A percentile compares a stretch with the other conserved stretches of the same genome.
Evolutionary conservation across 2,888 invertebrate species (phyloP).

Genomic region (Synergus japonicus): DNA sequence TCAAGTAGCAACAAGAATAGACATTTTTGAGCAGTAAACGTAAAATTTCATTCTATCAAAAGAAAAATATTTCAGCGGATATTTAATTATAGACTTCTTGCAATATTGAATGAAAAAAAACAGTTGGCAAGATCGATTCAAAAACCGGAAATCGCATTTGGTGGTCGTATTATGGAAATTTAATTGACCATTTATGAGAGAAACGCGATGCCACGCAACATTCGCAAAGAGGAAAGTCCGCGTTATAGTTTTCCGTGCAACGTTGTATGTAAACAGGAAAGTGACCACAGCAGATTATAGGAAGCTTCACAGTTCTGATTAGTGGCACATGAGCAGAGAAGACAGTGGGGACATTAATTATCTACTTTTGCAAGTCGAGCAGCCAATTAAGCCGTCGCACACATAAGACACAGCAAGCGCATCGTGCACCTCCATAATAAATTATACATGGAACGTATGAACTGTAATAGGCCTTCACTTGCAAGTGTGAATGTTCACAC

Average conservation of each 20-base stretch:
- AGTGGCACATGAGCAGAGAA: constrained; percentile 48
- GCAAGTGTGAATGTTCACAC: neutral
- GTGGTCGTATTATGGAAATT: constrained; percentile 57
- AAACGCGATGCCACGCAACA: constrained; percentile 51
- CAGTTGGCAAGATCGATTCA: constrained; percentile 49
- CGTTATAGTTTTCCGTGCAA: constrained; percentile 45
- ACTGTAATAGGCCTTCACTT: neutral
- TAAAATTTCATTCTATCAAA: neutral
- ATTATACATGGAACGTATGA: neutral
- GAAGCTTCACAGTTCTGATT: constrained; percentile 55
- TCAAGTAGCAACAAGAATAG: neutral
- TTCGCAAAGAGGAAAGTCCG: constrained; percentile 47
- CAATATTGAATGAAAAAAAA: constrained; percentile 9
- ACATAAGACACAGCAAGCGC: neutral
- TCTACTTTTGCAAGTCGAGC: constrained; percentile 14
- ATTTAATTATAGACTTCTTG: neutral
- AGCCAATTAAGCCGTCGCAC: constrained; percentile 2
- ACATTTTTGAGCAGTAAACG: neutral
- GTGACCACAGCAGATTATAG: constrained; percentile 56
- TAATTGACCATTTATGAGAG: constrained; percentile 57
- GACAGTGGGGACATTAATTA: constrained; percentile 44
- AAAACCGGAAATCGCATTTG: constrained; percentile 51
- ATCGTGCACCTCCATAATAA: neutral
- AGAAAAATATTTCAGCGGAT: neutral
- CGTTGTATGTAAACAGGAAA: constrained; percentile 55